Evolutionary conservation across 2,113 vertebrate genomes (phyloP), one percentile per base, ranked within the genome.

Genomic region (Junco hyemalis): DNA sequence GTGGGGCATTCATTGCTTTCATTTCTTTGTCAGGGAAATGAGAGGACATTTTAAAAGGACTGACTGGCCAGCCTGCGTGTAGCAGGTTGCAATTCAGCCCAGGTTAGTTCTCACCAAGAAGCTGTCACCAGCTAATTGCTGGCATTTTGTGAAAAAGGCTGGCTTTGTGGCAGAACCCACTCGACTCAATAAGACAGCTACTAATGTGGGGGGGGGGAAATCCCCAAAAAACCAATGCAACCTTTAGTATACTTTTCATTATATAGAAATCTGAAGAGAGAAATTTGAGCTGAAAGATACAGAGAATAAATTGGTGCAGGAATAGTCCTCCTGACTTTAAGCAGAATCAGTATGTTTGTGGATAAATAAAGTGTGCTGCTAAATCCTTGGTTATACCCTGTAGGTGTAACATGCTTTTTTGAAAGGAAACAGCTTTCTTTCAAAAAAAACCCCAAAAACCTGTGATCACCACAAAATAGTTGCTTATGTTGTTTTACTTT

Each of bases 401-500:
- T 31, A 63, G 61, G 11, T 81, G 11, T 40, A 69, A 63, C 21
- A 22, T 9, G 15, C 12, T 57, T 45, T 79, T 68, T 50, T 48
- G 40, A 84, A 93, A 92, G 72, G 12, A 60, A 18, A 17, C 4
- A 8, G 8, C 1, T 24, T 80, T 83, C 45, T 72, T 80, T 70
- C 28, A 38, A 60, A 33, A 64, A 29, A 29, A 4, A 5, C 25
- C 36, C 36, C 36, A 3, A 5, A 53, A 12, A 13, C 7, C 11
- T 60, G 4, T 26, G 23, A 47, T 61, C 25, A 60, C 12, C 28
- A 50, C 1, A 0, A 57, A 92, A 50, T 57, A 65, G 23, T 61
- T 84, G 48, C 6, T 90, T 84, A 61, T 72, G 26, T 72, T 80
- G 25, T 31, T 93, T 89, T 80, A 44, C 38, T 92, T 89, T 69